Evolutionary conservation across 2,797 vertebrate genomes (phyloP).

Genomic region (Squalus acanthias): DNA sequence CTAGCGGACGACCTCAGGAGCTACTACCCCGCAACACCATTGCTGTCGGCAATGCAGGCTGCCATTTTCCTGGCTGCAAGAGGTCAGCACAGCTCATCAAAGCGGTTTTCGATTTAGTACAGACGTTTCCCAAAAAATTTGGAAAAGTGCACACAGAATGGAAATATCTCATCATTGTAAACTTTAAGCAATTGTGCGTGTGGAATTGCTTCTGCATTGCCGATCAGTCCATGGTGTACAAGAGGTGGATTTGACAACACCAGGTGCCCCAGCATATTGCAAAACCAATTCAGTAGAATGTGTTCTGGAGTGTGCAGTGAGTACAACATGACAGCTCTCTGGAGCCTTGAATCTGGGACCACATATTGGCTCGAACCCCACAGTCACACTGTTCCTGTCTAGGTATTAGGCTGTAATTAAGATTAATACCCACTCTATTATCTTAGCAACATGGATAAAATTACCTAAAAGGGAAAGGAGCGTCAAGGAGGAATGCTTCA

Average conservation of each 20-base stretch:
- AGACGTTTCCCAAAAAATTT: background rate
- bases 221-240: background rate
- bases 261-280: background rate
- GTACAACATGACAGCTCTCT: background rate
- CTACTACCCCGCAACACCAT: background rate
- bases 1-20: background rate
- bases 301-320: background rate
- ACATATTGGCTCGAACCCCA: background rate
- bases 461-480: background rate
- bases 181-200: background rate
- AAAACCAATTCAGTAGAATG: background rate
- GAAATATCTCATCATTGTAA: background rate
- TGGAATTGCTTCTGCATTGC: background rate
- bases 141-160: background rate
- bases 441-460: background rate
- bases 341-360: background rate
- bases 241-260: background rate
- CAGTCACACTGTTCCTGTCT: background rate
- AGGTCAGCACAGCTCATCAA: background rate
- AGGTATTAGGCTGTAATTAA: background rate
- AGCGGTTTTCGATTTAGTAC: background rate
- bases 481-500: background rate
- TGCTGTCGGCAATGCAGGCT: background rate
- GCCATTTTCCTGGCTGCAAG: background rate
- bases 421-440: background rate